Evolutionary conservation across 2,888 invertebrate genomes (phyloP).

Genomic region (Agrochola circellaris): DNA sequence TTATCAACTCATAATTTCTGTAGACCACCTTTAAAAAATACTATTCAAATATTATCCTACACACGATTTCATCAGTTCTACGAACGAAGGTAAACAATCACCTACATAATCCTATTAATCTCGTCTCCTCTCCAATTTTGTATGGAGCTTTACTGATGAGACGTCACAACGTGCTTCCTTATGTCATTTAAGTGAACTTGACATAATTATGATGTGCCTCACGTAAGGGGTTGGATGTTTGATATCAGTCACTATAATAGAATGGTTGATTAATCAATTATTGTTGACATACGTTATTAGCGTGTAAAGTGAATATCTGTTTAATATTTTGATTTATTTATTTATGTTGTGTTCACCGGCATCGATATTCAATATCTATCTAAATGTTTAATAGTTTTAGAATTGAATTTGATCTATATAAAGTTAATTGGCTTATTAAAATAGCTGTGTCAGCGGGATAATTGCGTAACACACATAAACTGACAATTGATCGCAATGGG

Average conservation of each 20-base stretch:
- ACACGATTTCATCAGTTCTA: background rate
- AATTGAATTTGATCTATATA: background rate
- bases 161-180: constrained; percentile 8
- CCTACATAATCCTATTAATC: constrained; percentile 43
- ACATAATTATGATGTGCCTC: constrained; percentile 23
- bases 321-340: constrained; percentile 21
- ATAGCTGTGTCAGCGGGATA: too few species aligned
- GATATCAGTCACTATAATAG: background rate
- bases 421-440: background rate
- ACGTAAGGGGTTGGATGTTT: background rate
- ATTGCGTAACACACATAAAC: too few species aligned
- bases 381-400: background rate
- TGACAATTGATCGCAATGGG: too few species aligned
- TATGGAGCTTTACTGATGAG: constrained; percentile 32
- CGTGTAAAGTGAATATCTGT: background rate
- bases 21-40: too few species aligned
- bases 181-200: constrained; percentile 3
- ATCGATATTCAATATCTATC: background rate
- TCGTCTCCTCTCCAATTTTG: constrained; percentile 38
- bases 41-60: too few species aligned
- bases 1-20: background rate
- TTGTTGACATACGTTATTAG: background rate
- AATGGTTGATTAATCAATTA: constrained; percentile 19
- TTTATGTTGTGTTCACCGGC: background rate
- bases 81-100: constrained; percentile 25